Evolutionary conservation across 2,113 vertebrate species (phyloP).

Genomic region (Uria lomvia): DNA sequence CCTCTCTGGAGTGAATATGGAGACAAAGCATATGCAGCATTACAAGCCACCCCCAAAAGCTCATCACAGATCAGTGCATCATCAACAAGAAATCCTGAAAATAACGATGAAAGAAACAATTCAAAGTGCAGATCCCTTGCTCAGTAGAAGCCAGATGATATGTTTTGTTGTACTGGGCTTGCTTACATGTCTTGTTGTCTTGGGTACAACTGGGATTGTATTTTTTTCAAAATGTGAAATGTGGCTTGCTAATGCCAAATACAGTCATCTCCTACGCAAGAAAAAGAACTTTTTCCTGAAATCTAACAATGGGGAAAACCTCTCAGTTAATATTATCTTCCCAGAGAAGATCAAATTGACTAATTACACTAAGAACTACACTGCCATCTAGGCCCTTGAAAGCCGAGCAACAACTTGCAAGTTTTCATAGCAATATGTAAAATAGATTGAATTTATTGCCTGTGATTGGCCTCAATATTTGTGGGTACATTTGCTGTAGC

Average conservation of each 20-base stretch:
- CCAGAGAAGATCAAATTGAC: conserved; percentile 89
- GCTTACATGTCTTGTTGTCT: conserved; percentile 89
- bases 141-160: conserved; percentile 88
- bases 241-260: conserved; percentile 89
- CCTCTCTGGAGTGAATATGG: conserved; percentile 29
- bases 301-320: conserved; percentile 75
- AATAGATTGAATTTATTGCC: neutral
- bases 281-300: conserved; percentile 85
- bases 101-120: conserved; percentile 88
- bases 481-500: neutral
- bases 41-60: conserved; percentile 76
- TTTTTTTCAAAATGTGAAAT: conserved; percentile 90
- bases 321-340: conserved; percentile 89
- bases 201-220: conserved; percentile 87
- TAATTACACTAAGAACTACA: conserved; percentile 82
- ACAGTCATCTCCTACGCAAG: conserved; percentile 82
- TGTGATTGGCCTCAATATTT: conserved; percentile 5
- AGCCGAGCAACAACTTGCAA: neutral
- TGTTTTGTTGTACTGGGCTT: conserved; percentile 91
- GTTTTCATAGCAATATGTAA: conserved; percentile 20
- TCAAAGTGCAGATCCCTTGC: conserved; percentile 74
- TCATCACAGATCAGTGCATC: conserved; percentile 79
- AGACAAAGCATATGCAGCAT: conserved; percentile 63
- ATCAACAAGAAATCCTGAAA: conserved; percentile 83
- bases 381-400: conserved; percentile 75